Evolutionary conservation across 2,888 invertebrate genomes (phyloP), one percentile per base, ranked within the genome.

Genomic region (Hylaea fasciaria): DNA sequence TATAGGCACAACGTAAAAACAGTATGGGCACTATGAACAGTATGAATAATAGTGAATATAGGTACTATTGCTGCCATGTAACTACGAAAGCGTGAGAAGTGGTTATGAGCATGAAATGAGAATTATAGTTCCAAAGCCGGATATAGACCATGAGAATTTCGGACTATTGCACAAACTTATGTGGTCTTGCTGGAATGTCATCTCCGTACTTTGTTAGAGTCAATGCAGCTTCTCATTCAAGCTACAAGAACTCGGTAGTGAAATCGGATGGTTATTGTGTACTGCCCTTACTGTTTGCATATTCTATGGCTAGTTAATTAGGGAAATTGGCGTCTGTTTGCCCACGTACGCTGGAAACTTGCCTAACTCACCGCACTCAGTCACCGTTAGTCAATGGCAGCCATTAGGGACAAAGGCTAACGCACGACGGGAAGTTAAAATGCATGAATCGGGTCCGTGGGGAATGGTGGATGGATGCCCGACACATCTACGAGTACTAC

Each of bases 261-360:
- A 32, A 10, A 4, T 9, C 32, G 3, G 7, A 3, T 39, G 32
- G 9, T 2, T 45, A 14, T 11, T 22, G 22, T 22, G 16, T 11
- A 22, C 16, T 35, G 13, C 5, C 45, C 45, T 2, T 46, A 45
- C 32, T 62, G 56, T 53, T 56, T 62, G 56, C 44, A 62, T 56
- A 52, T 47, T 52, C 78, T 70, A 68, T 76, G 82, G 75, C 73
- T 84, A 80, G 83, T 85, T 88, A 87, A 89, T 89, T 89, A 89
- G 85, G 80, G 82, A 88, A 87, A 89, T 86, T 83, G 85, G 76
- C 76, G 72, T 75, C 76, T 84, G 83, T 86, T 85, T 83, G 82
- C 80, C 81, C 81, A 81, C 77, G 73, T 70, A 70, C 76, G 73
- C 77, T 81, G 77, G 77, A 78, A 78, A 83, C 81, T 80, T 80